Conservation (phyloP, 1,140 invertebrate species). For the Hyles euphorbiae region DNA sequence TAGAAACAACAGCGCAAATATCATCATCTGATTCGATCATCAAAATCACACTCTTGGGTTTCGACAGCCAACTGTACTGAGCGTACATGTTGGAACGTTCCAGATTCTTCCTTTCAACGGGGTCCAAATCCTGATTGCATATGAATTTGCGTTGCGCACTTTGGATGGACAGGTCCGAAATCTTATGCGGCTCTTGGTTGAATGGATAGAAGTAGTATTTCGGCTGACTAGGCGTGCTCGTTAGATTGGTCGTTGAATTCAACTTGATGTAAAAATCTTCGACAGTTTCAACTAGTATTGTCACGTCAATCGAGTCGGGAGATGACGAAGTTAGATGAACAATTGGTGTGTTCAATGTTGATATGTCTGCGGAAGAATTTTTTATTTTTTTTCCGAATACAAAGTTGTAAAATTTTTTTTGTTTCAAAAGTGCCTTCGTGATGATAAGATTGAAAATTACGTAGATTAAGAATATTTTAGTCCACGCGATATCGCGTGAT, state of each 20-base stretch:
- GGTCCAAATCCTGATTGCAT: slow-evolving; percentile 37
- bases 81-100: slow-evolving; percentile 34
- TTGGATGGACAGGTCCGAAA: slow-evolving; percentile 37
- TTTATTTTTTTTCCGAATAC: not conserved
- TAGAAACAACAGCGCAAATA: slow-evolving; percentile 82
- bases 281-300: slow-evolving; percentile 73
- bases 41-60: slow-evolving; percentile 78
- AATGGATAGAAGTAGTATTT: slow-evolving; percentile 69
- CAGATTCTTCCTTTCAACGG: slow-evolving; percentile 31
- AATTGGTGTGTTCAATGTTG: slow-evolving; percentile 66
- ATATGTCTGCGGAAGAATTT: slow-evolving; percentile 35
- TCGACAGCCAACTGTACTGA: slow-evolving; percentile 43
- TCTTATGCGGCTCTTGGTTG: slow-evolving; percentile 38
- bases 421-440: no score
- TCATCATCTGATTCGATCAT: slow-evolving; percentile 80
- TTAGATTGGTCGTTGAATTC: slow-evolving; percentile 47
- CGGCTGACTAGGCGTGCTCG: slow-evolving; percentile 72
- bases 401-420: no score
- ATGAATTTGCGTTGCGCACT: slow-evolving; percentile 41
- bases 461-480: no score
- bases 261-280: slow-evolving; percentile 77
- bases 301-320: slow-evolving; percentile 67
- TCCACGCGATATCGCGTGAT: no score
- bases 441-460: no score
- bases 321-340: slow-evolving; percentile 79